phyloP scores from a whole-genome alignment of 2,888 invertebrate species.

The Drosophila anomelani region DNA sequence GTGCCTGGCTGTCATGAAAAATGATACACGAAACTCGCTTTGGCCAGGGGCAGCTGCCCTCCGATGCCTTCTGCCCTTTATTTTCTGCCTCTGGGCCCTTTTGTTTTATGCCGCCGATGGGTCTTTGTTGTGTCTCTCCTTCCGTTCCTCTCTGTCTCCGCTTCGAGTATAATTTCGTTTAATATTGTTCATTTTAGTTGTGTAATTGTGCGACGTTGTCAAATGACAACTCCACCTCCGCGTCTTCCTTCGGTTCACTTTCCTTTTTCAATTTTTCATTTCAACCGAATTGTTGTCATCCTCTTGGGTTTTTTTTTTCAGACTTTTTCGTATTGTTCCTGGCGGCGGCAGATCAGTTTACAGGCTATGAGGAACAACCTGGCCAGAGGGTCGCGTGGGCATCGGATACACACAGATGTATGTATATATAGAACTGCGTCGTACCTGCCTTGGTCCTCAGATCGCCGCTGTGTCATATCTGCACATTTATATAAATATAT shows the following conservation, averaged over 20 bases:
- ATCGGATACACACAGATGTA: slow-evolving; percentile 13
- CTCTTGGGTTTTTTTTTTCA: slow-evolving; percentile 19
- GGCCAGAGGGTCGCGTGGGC: slow-evolving; percentile 37
- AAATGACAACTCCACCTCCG: slow-evolving; percentile 51
- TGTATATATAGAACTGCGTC: slow-evolving; percentile 9
- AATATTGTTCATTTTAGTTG: slow-evolving; percentile 78
- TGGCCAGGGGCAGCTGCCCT: slow-evolving; percentile 63
- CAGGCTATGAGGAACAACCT: slow-evolving; percentile 31
- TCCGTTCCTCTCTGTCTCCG: background rate
- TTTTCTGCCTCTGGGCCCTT: slow-evolving; percentile 78
- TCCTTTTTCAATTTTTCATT: slow-evolving; percentile 72
- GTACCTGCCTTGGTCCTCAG: slow-evolving; percentile 23
- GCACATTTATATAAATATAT: slow-evolving; percentile 4
- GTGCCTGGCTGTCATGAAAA: slow-evolving; percentile 67
- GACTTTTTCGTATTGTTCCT: slow-evolving; percentile 26
- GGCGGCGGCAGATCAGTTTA: slow-evolving; percentile 34
- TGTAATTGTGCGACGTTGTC: slow-evolving; percentile 73
- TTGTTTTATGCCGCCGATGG: slow-evolving; percentile 75
- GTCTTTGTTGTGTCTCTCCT: slow-evolving; percentile 68
- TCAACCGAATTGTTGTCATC: slow-evolving; percentile 57
- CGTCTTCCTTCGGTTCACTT: slow-evolving; percentile 62
- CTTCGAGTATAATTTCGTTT: slow-evolving; percentile 71
- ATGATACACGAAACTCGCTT: slow-evolving; percentile 74
- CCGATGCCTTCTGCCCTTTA: slow-evolving; percentile 35
- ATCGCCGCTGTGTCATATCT: slow-evolving; percentile 34